Base-by-base conservation (phyloP, 64 coral and sea anemone species). In the Pachyseris speciosa region DNA sequence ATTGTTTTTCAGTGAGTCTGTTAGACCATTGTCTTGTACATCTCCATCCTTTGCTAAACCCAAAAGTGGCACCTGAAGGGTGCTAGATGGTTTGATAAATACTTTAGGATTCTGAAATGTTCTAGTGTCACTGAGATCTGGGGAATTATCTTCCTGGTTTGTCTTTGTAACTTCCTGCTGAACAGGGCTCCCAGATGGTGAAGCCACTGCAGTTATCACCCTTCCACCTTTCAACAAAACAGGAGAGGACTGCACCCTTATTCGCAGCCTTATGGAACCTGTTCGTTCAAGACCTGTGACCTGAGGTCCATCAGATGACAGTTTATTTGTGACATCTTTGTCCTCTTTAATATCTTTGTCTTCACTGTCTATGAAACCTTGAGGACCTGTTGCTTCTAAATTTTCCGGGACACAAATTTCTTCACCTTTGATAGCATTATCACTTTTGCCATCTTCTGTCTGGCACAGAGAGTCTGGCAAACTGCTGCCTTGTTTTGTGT, bases 31-130 rank as follows among this genome's bases (percentile, higher is more conserved):
- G 20, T 16, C 19, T 34, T 61, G 52, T 16, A 0, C 39, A 26
- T 37, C 53, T 3, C 9, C 33, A 81, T 63, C 33, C 2, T 27
- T 58, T 40, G 51, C 3, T 0, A 25, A 1, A 61, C 53, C 19
- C 7, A 63, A 28, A 0, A 22, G 1, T 11, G 51, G 77, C 13
- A 40, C 4, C 20, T 61, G 53, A 39, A 61, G 77, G 19, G 52
- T 60, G 17, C 24, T 58, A 26, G 77, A 61, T 61, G 77, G 52
- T 37, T 81, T 60, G 20, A 81, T 81, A n/a, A 37, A 81, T 22
- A 81, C 77, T 81, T 81, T 81, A 20, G 77, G 31, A 16, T 8
- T 81, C 10, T 81, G 77, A 58, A 81, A 80, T 60, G 49, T 59
- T 37, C 45, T 3, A 22, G 30, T 20, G n/a, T 80, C 32, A 37